These are phyloP conservation scores for Allygus modestus DNA, from an alignment of 2,888 invertebrate species.

Conservation along the genomic window DNA sequence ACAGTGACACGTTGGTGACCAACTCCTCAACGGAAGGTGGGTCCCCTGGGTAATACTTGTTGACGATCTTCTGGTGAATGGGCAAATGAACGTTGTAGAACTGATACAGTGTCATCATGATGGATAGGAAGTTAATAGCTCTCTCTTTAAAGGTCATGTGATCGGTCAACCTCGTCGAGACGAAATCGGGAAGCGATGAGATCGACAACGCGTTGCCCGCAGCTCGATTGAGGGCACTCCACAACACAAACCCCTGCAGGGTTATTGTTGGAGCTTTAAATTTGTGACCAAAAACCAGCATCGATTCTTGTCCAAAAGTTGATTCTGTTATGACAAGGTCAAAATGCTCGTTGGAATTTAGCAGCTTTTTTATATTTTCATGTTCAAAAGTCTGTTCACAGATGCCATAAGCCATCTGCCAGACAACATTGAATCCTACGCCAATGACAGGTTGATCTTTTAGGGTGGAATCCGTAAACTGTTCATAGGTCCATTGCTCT, in stretches of 20 bases:
- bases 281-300: slow-evolving; percentile 50
- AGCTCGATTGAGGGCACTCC: background rate
- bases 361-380: slow-evolving; percentile 25
- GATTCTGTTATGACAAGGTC: slow-evolving; percentile 38
- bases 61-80: slow-evolving; percentile 23
- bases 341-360: slow-evolving; percentile 45
- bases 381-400: slow-evolving; percentile 27
- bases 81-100: slow-evolving; percentile 27
- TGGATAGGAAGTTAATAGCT: background rate
- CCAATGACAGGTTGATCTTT: background rate
- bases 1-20: slow-evolving; percentile 19
- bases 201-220: slow-evolving; percentile 38
- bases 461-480: background rate
- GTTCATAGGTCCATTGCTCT: slow-evolving; percentile 30
- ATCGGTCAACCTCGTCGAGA: background rate
- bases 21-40: background rate
- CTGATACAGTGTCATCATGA: background rate
- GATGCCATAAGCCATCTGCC: background rate
- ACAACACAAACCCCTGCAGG: background rate
- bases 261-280: slow-evolving; percentile 38
- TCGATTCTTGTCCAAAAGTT: slow-evolving; percentile 12
- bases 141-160: slow-evolving; percentile 37
- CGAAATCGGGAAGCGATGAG: slow-evolving; percentile 13
- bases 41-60: slow-evolving; percentile 10
- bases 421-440: background rate